These are phyloP conservation scores for Capitella teleta DNA, from an alignment of 1,140 invertebrate genomes.

Conservation along the genomic window DNA sequence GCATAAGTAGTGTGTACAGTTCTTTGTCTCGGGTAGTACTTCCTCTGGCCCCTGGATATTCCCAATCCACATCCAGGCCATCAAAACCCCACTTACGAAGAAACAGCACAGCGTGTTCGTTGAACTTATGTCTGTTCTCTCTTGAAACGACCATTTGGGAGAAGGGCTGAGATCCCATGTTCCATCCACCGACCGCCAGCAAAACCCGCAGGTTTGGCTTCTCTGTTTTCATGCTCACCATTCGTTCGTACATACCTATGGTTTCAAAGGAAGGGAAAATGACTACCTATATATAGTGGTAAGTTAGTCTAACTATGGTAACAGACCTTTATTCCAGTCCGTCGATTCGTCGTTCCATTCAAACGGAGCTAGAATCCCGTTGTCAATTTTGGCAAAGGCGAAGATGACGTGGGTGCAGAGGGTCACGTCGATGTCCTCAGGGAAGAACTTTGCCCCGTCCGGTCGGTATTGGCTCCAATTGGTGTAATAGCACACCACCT, in stretches of 20 bases:
- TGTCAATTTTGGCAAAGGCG: constrained; percentile 59
- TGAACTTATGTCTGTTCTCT: constrained; percentile 14
- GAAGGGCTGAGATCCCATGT: constrained; percentile 69
- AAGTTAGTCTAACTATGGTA: background rate
- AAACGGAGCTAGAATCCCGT: constrained; percentile 21
- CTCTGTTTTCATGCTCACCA: background rate
- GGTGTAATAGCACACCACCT: constrained; percentile 34
- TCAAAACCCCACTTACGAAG: constrained; percentile 84
- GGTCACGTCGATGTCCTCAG: constrained; percentile 55
- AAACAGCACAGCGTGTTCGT: constrained; percentile 58
- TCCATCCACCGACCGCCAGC: constrained; percentile 61
- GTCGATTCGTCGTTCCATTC: constrained; percentile 36
- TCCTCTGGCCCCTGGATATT: constrained; percentile 59
- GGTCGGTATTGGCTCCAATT: constrained; percentile 37
- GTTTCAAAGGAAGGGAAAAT: background rate
- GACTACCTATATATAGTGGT: too few relatives aligned
- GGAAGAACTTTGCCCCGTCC: constrained; percentile 42
- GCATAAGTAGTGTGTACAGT: constrained; percentile 63
- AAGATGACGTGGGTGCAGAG: constrained; percentile 74
- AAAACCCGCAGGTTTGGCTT: background rate
- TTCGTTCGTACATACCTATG: constrained; percentile 1
- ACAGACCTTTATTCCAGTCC: constrained; percentile 24
- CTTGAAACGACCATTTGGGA: constrained; percentile 11
- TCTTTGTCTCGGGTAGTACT: constrained; percentile 49
- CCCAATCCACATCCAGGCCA: constrained; percentile 87